Percentiles rank a stretch among this genome's conserved stretches.
Evolutionary conservation across 2,797 vertebrate genomes (phyloP).

Genomic region (Mustela erminea): DNA sequence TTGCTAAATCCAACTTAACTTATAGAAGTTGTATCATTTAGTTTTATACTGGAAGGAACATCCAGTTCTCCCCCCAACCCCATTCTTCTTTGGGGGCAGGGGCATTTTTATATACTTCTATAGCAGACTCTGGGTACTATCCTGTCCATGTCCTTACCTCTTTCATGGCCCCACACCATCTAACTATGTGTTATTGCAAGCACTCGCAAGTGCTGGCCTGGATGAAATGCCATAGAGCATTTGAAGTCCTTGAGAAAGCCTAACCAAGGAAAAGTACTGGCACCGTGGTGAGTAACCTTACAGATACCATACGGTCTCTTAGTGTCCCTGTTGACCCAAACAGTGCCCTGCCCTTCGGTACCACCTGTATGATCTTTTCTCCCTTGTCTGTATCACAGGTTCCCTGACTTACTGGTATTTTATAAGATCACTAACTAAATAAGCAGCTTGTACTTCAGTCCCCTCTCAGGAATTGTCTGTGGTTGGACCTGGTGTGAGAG

Average conservation of each 20-base stretch:
- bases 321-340: not conserved
- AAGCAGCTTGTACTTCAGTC: not conserved
- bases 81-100: not conserved
- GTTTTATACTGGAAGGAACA: not conserved
- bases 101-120: not conserved
- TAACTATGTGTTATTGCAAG: not conserved
- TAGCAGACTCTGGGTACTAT: not conserved
- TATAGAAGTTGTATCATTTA: not conserved
- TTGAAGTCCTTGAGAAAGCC: not conserved
- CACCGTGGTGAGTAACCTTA: not conserved
- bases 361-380: fast-evolving
- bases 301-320: not conserved
- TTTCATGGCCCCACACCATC: fast-evolving
- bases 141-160: not conserved
- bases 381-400: not conserved
- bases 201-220: fast-evolving
- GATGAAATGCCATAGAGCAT: not conserved
- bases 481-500: not conserved
- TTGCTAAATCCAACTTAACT: not conserved
- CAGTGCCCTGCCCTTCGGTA: not conserved
- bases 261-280: not conserved
- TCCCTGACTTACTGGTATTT: not conserved
- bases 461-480: not conserved
- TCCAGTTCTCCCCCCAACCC: not conserved
- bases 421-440: not conserved